Conservation (phyloP, 35 echinoderm and acorn worm species). For the Apostichopus japonicus region DNA sequence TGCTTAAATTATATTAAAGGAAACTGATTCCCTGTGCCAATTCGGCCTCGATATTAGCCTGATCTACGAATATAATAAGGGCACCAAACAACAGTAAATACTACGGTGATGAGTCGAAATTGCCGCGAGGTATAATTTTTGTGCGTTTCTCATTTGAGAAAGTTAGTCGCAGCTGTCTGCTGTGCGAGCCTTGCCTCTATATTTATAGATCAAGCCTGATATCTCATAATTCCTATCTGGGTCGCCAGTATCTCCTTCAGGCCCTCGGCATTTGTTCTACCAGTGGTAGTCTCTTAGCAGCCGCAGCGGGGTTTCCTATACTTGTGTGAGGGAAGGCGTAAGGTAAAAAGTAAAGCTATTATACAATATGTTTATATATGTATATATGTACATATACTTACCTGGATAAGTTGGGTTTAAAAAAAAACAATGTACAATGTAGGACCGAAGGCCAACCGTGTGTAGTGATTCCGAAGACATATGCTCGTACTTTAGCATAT, state of each 20-base stretch:
- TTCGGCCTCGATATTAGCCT: too few species aligned
- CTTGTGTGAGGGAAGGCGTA: not conserved
- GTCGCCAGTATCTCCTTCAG: slow-evolving; percentile 12
- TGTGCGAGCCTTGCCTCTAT: not conserved
- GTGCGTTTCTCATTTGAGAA: not conserved
- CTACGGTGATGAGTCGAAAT: not conserved
- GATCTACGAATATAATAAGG: too few species aligned
- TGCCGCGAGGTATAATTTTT: not conserved
- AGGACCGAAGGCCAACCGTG: too few species aligned
- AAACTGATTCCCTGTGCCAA: too few species aligned
- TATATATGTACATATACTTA: too few species aligned
- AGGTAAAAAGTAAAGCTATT: not conserved
- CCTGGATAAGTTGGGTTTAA: too few species aligned
- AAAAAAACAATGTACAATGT: slow-evolving; percentile 7
- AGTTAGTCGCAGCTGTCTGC: not conserved
- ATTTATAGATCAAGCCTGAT: slow-evolving; percentile 15
- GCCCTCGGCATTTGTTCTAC: not conserved
- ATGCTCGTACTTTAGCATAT: too few species aligned
- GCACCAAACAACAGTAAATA: not conserved
- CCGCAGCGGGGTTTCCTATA: not conserved
- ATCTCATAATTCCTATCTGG: slow-evolving; percentile 18
- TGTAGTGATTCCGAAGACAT: too few species aligned
- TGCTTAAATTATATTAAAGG: too few species aligned
- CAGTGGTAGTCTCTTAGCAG: not conserved
- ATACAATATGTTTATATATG: too few species aligned